A percentile compares a stretch with the other conserved stretches of the same genome.
Evolutionary conservation across 2,113 vertebrate genomes (phyloP).

Genomic region (Corydoras maculifer): DNA sequence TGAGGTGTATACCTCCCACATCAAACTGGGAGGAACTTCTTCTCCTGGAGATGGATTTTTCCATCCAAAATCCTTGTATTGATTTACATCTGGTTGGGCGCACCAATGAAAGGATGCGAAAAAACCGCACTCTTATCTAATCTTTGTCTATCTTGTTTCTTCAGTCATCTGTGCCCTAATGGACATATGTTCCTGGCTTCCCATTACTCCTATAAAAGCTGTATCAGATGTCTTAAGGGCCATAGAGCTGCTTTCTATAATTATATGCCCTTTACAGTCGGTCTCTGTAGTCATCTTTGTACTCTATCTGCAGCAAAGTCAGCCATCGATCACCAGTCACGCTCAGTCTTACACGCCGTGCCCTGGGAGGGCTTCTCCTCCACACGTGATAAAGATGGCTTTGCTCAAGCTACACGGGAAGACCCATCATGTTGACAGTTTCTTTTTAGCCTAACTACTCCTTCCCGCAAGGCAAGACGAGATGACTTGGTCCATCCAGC

Average conservation of each 20-base stretch:
- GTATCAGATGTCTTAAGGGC: not conserved
- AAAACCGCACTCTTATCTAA: not conserved
- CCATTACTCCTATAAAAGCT: conserved; percentile 1
- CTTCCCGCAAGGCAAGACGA: conserved; percentile 13
- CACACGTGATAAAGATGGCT: conserved; percentile 5
- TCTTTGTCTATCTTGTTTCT: conserved; percentile 9
- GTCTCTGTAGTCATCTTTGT: not conserved
- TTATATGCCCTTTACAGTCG: not conserved
- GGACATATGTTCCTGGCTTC: not conserved
- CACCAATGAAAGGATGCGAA: not conserved
- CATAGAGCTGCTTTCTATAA: not conserved
- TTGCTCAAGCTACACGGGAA: conserved; percentile 7
- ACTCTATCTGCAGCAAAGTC: not conserved
- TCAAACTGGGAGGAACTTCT: conserved; percentile 1
- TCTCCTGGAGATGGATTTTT: not conserved
- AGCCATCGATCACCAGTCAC: conserved; percentile 1
- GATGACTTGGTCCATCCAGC: conserved; percentile 18
- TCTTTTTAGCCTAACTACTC: conserved; percentile 16
- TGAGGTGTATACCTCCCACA: conserved; percentile 1
- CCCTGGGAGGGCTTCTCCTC: conserved; percentile 3
- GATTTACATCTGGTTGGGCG: not conserved
- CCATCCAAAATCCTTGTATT: conserved; percentile 17
- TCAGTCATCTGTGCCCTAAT: conserved; percentile 7
- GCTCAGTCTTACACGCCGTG: not conserved
- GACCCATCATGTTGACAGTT: conserved; percentile 18